Evolutionary conservation across 2,113 vertebrate species (phyloP).

Genomic region (Carassius auratus): DNA sequence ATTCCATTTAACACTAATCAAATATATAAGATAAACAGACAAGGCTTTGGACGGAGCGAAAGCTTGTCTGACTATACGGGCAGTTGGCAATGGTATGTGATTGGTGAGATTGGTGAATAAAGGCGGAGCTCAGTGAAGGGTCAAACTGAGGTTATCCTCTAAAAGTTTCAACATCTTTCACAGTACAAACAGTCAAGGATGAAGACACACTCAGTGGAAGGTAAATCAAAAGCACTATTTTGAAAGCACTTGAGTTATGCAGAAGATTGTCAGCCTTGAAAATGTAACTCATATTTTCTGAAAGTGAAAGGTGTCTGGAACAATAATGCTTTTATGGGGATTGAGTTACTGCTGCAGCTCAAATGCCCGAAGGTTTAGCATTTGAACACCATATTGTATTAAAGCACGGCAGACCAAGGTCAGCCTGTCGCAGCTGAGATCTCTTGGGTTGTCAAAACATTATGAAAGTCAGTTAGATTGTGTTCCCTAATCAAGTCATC

Average conservation of each 20-base stretch:
- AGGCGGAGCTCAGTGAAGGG: neutral
- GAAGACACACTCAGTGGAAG: neutral
- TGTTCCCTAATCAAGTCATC: conserved; percentile 31
- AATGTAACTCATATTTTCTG: neutral
- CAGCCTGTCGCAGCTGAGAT: neutral
- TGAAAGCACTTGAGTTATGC: conserved; percentile 19
- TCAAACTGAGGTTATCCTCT: neutral
- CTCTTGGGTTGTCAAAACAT: conserved; percentile 28
- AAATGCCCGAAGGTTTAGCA: conserved; percentile 9
- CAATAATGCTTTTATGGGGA: conserved; percentile 17
- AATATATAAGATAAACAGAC: neutral
- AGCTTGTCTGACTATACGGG: neutral
- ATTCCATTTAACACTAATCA: neutral
- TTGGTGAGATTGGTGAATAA: neutral
- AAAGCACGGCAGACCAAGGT: conserved; percentile 32
- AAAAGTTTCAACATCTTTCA: neutral
- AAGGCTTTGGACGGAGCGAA: neutral
- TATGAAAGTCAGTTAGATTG: neutral
- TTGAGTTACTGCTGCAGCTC: conserved; percentile 6
- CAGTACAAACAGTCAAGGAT: conserved; percentile 16
- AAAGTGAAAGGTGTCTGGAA: conserved; percentile 4
- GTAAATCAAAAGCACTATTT: conserved; percentile 1
- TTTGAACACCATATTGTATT: conserved; percentile 2
- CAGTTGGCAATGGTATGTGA: neutral
- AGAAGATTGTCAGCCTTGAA: neutral